These are phyloP conservation scores for Conistra vaccinii DNA, from an alignment of 2,888 invertebrate genomes.

Conservation along the genomic window DNA sequence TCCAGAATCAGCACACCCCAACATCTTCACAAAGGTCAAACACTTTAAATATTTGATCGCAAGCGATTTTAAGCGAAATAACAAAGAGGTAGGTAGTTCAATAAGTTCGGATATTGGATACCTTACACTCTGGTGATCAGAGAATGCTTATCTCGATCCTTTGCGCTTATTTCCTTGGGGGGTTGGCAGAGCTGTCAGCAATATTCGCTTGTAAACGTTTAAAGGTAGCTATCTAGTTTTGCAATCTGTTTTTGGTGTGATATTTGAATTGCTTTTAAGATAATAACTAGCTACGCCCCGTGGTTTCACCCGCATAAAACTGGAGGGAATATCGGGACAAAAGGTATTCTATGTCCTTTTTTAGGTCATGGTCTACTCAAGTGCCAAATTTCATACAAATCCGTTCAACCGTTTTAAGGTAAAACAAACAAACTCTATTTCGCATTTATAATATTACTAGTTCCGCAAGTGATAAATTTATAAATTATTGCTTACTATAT, in stretches of 20 bases:
- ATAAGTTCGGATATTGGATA: constrained; percentile 51
- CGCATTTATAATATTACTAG: no score
- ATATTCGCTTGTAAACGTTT: constrained; percentile 30
- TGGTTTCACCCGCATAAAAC: no score
- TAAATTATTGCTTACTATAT: no score
- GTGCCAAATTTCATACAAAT: no score
- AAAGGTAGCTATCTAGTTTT: constrained; percentile 6
- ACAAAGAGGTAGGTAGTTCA: constrained; percentile 41
- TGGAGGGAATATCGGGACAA: no score
- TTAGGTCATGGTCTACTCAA: no score
- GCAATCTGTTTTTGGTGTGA: constrained; percentile 11
- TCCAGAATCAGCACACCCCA: not conserved
- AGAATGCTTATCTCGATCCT: constrained; percentile 43
- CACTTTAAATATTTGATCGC: constrained; percentile 57
- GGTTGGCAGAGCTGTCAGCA: constrained; percentile 31
- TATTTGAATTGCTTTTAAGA: constrained; percentile 22
- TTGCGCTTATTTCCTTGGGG: constrained; percentile 55
- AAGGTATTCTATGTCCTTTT: no score
- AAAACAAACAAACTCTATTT: no score
- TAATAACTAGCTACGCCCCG: no score
- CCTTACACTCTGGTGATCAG: constrained; percentile 42
- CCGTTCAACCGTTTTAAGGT: no score
- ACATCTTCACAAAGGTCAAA: constrained; percentile 7
- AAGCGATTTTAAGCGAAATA: constrained; percentile 43
- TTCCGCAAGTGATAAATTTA: no score